A percentile compares a stretch with the other conserved stretches of the same genome.
Conservation (phyloP, 2,113 vertebrate species). For the Solea solea region DNA sequence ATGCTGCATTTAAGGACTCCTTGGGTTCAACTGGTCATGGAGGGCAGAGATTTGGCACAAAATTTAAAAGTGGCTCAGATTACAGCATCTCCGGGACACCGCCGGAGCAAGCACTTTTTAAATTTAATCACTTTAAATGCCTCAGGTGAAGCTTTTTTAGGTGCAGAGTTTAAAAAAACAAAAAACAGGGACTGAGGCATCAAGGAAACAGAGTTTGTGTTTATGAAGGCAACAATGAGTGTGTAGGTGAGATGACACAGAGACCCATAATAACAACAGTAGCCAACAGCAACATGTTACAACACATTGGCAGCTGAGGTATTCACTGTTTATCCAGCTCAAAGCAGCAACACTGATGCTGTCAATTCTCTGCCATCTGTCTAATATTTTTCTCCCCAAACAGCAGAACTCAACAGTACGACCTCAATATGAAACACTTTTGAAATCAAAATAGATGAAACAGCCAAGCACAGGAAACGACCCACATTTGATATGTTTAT, state of each 20-base stretch:
- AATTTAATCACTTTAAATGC: neutral
- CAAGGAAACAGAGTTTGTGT: neutral
- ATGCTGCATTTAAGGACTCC: constrained; percentile 1
- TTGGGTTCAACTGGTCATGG: neutral
- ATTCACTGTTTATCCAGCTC: constrained; percentile 56
- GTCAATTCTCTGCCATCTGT: constrained; percentile 1
- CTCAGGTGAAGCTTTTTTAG: neutral
- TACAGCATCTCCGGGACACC: constrained; percentile 11
- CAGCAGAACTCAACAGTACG: neutral
- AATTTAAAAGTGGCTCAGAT: neutral
- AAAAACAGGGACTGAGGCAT: neutral
- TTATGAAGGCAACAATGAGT: neutral
- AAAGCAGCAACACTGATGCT: constrained; percentile 17
- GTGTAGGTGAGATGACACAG: constrained; percentile 37
- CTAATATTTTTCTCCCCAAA: constrained; percentile 18
- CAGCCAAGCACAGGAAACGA: too few relatives aligned
- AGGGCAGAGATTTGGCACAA: neutral
- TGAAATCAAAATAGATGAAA: too few relatives aligned
- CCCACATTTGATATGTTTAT: too few relatives aligned
- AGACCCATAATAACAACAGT: constrained; percentile 44
- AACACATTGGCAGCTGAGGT: constrained; percentile 66
- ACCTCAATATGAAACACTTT: too few relatives aligned
- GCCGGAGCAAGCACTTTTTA: neutral
- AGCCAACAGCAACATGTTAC: constrained; percentile 66
- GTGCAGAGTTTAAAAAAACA: neutral